Conservation (phyloP, 2,113 vertebrate species). For the Alethe diademata region DNA sequence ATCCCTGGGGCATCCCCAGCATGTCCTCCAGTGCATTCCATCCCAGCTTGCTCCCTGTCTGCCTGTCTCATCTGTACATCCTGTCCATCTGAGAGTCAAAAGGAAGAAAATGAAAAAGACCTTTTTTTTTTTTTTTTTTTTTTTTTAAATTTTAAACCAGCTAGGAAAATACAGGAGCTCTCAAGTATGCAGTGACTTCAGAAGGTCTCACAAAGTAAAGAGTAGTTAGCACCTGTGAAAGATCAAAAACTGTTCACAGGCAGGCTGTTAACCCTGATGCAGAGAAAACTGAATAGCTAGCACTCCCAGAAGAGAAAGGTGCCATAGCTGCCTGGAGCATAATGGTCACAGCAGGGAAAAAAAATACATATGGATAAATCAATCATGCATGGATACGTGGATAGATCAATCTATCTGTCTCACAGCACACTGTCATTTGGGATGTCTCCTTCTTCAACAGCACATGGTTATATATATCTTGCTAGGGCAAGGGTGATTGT, state of each 20-base stretch:
- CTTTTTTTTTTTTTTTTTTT: too few species aligned
- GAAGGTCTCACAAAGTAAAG: background rate
- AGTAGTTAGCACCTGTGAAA: background rate
- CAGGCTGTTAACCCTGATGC: background rate
- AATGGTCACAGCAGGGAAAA: background rate
- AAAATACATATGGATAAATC: background rate
- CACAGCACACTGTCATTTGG: background rate
- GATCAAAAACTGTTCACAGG: background rate
- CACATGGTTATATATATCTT: background rate
- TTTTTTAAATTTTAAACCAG: background rate
- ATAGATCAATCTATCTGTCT: background rate
- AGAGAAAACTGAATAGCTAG: background rate
- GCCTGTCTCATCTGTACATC: rapidly evolving
- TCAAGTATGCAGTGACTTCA: background rate
- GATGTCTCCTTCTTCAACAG: background rate
- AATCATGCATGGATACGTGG: background rate
- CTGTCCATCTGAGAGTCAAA: background rate
- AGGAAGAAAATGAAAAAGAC: background rate
- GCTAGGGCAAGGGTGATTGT: background rate
- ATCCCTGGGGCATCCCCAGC: background rate
- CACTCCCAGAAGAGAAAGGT: background rate
- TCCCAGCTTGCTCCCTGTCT: rapidly evolving
- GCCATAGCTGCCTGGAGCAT: background rate
- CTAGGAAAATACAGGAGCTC: background rate
- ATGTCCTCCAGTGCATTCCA: background rate